These are phyloP conservation scores for Triplophysa bombifrons DNA, from an alignment of 2,797 vertebrate species.

Conservation along the genomic window DNA sequence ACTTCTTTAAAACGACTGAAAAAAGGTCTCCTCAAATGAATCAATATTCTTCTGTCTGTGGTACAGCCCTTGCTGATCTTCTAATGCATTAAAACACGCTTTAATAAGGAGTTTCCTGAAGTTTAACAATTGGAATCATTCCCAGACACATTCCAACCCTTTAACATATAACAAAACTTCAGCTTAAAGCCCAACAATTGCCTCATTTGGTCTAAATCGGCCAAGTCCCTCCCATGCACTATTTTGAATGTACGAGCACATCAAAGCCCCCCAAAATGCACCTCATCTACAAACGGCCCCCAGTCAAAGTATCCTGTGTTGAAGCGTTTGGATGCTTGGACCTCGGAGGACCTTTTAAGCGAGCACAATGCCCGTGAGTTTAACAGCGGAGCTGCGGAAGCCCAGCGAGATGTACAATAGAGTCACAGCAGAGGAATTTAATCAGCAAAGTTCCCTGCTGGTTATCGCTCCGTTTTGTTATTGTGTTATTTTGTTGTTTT, in stretches of 20 bases:
- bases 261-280: constrained; percentile 39
- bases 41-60: background rate
- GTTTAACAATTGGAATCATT: background rate
- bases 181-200: background rate
- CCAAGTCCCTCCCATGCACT: background rate
- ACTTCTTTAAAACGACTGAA: too few species aligned
- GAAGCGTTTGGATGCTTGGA: constrained; percentile 30
- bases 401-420: constrained; percentile 51
- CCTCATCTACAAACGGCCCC: constrained; percentile 5
- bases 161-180: background rate
- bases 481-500: constrained; percentile 69
- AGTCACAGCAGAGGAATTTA: constrained; percentile 67
- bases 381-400: constrained; percentile 31
- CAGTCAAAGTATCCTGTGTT: constrained; percentile 44
- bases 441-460: constrained; percentile 58
- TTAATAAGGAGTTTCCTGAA: background rate
- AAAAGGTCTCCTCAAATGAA: too few species aligned
- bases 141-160: background rate
- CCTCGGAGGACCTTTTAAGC: constrained; percentile 9
- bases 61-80: too few species aligned
- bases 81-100: background rate
- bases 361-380: constrained; percentile 31
- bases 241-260: constrained; percentile 7
- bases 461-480: constrained; percentile 62
- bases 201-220: background rate